phyloP scores from a whole-genome alignment of 1,140 invertebrate species.

The Frieseomelitta varia region DNA sequence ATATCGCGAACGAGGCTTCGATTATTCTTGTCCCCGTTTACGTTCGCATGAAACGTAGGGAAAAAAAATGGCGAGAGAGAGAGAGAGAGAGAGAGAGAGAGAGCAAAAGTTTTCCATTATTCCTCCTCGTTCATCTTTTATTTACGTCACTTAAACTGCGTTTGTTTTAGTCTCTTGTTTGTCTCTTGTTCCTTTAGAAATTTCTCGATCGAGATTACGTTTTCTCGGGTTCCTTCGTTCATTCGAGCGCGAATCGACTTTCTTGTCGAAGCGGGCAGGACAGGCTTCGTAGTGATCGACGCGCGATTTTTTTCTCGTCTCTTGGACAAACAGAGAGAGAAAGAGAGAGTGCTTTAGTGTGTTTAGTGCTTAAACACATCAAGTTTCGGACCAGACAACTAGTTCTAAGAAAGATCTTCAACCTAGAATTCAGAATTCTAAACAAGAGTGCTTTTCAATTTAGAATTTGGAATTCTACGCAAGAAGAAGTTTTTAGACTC shows the following conservation, averaged over 20 bases:
- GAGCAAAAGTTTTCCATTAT: background rate
- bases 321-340: background rate
- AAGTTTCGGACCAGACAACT: too few species aligned
- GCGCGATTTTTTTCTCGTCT: background rate
- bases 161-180: background rate
- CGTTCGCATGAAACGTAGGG: background rate
- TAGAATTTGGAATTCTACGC: too few species aligned
- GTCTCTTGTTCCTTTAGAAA: too few species aligned
- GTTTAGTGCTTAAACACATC: background rate
- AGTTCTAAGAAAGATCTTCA: too few species aligned
- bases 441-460: too few species aligned
- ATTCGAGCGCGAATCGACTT: background rate
- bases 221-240: background rate
- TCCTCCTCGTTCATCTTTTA: background rate
- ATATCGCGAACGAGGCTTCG: conserved; percentile 8
- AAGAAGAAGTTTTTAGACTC: too few species aligned
- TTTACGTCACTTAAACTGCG: too few species aligned
- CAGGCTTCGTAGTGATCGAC: conserved; percentile 38
- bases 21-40: conserved; percentile 11
- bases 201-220: background rate
- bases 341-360: too few species aligned
- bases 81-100: background rate
- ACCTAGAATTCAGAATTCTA: too few species aligned
- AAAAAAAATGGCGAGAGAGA: background rate
- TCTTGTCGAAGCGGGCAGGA: background rate